Percentiles rank a stretch among this genome's conserved stretches.
Conservation (phyloP, 2,113 vertebrate species). For the Cynocephalus volans region DNA sequence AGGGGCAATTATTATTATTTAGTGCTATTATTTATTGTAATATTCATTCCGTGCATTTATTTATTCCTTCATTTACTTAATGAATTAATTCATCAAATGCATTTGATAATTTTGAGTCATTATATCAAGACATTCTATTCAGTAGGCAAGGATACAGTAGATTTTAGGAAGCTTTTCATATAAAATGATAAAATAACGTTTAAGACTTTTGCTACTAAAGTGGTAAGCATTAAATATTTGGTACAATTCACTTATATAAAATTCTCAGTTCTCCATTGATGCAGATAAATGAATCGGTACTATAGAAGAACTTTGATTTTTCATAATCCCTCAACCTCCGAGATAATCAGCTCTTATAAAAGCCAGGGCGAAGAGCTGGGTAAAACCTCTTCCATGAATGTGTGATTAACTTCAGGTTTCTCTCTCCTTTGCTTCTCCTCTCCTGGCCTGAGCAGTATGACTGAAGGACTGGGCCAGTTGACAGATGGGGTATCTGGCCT, state of each 20-base stretch:
- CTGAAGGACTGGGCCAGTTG: conserved; percentile 96
- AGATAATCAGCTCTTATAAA: neutral
- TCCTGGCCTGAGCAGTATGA: conserved; percentile 88
- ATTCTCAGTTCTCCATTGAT: neutral
- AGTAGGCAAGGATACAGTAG: neutral
- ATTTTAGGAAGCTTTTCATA: neutral
- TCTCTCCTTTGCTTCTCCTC: neutral
- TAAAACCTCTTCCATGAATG: neutral
- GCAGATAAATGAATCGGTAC: neutral
- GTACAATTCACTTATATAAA: neutral
- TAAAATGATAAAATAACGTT: neutral
- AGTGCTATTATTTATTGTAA: neutral
- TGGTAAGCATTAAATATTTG: neutral
- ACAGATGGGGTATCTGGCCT: conserved; percentile 96
- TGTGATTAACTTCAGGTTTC: neutral
- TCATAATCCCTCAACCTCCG: neutral
- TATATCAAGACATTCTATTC: neutral
- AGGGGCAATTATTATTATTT: neutral
- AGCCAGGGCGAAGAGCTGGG: neutral
- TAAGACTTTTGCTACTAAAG: neutral
- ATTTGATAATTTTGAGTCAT: neutral
- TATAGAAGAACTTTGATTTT: neutral
- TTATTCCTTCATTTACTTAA: neutral
- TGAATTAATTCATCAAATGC: neutral
- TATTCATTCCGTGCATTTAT: neutral